A percentile compares a stretch with the other conserved stretches of the same genome.
These are phyloP conservation scores for Platysteira castanea DNA, from an alignment of 2,113 vertebrate genomes.

Conservation along the genomic window DNA sequence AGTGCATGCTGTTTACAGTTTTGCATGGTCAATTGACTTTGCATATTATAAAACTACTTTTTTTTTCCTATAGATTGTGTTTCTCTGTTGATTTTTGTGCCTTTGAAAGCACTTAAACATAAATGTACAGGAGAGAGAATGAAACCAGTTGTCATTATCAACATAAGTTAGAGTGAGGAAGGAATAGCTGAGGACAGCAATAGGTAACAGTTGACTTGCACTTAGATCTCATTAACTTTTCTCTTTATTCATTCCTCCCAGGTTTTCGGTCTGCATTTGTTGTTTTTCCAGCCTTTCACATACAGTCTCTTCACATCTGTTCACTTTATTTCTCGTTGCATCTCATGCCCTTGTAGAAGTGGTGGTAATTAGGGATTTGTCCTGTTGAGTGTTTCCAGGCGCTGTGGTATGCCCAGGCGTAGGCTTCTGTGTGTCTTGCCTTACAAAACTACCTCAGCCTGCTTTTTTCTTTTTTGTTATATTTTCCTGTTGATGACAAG, in stretches of 20 bases:
- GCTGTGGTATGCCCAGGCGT: background rate
- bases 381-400: background rate
- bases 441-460: background rate
- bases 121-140: background rate
- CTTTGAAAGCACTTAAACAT: background rate
- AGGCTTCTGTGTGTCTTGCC: background rate
- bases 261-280: background rate
- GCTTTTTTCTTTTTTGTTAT: background rate
- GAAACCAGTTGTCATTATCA: background rate
- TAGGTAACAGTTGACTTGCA: background rate
- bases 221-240: background rate
- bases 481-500: background rate
- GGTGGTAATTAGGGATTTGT: background rate
- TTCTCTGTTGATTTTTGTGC: background rate
- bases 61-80: rapidly evolving
- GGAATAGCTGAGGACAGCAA: background rate
- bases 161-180: background rate
- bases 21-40: background rate
- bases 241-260: background rate
- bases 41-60: background rate
- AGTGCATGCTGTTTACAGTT: background rate
- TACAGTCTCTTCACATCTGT: background rate
- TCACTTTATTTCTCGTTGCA: background rate
- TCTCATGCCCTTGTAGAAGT: background rate
- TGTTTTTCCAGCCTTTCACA: background rate